Evolutionary conservation across 2,797 vertebrate genomes (phyloP).

Genomic region (Botia almorhae): DNA sequence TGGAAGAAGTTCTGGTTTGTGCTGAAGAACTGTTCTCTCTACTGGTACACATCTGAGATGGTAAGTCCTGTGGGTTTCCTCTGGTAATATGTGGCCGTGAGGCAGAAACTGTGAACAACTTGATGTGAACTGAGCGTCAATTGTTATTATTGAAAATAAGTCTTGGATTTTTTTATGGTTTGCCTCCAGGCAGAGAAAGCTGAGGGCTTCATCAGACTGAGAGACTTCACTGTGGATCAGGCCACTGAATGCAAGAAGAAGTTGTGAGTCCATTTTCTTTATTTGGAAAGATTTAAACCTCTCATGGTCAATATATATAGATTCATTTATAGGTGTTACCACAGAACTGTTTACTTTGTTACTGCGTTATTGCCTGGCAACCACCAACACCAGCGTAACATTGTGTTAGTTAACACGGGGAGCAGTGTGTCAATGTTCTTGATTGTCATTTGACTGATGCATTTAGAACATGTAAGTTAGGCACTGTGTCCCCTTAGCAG

Average conservation of each 20-base stretch:
- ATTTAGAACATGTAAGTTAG: too few species aligned
- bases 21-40: conserved; percentile 83
- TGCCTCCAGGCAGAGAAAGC: conserved; percentile 84
- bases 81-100: background rate
- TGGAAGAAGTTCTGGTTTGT: conserved; percentile 95
- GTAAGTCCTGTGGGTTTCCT: conserved; percentile 73
- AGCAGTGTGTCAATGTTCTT: too few species aligned
- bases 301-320: background rate
- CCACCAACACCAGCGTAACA: too few species aligned
- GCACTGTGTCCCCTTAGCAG: too few species aligned
- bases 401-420: too few species aligned
- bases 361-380: too few species aligned
- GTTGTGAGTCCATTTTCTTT: conserved; percentile 75
- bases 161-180: background rate
- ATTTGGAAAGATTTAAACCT: background rate
- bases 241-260: conserved; percentile 85
- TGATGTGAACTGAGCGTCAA: background rate
- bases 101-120: background rate
- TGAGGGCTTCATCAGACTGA: conserved; percentile 84
- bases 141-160: background rate
- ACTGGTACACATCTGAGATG: conserved; percentile 84
- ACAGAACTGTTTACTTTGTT: too few species aligned
- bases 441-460: too few species aligned
- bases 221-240: conserved; percentile 81
- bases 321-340: background rate